Percentiles rank a stretch among this genome's conserved stretches.
These are phyloP conservation scores for Danio kyathit DNA, from an alignment of 2,797 vertebrate species.

Conservation along the genomic window DNA sequence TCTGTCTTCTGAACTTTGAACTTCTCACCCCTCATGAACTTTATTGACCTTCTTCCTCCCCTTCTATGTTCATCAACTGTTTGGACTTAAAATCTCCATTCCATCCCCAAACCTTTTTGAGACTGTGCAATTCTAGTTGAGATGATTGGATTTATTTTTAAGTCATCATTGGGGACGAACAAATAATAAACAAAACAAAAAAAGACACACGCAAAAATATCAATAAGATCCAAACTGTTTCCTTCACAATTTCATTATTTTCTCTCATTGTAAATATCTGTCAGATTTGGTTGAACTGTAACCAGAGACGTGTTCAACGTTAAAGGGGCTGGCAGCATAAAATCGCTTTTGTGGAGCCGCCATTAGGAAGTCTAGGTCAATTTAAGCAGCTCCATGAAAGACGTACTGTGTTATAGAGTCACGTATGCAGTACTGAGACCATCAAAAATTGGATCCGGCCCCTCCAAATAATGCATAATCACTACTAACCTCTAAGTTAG, in stretches of 20 bases:
- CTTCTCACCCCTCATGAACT: constrained; percentile 88
- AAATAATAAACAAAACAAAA: constrained; percentile 65
- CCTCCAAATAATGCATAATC: constrained; percentile 46
- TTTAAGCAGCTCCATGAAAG: constrained; percentile 22
- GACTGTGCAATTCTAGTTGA: constrained; percentile 89
- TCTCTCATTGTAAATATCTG: constrained; percentile 90
- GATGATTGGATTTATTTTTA: constrained; percentile 81
- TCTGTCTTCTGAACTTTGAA: constrained; percentile 86
- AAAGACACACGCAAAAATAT: constrained; percentile 68
- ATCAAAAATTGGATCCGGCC: constrained; percentile 35
- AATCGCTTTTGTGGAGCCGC: constrained; percentile 73
- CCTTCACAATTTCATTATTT: constrained; percentile 82
- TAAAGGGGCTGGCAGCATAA: constrained; percentile 84
- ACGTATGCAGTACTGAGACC: not conserved
- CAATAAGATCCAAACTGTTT: constrained; percentile 78
- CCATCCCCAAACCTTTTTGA: constrained; percentile 84
- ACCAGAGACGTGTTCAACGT: constrained; percentile 82
- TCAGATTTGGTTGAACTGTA: constrained; percentile 84
- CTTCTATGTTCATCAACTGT: constrained; percentile 88
- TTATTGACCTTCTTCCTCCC: constrained; percentile 86
- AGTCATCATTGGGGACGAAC: constrained; percentile 81
- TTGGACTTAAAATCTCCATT: constrained; percentile 88
- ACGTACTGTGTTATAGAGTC: constrained; percentile 2
- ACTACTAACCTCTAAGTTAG: constrained; percentile 52
- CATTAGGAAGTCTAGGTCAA: constrained; percentile 18